Base-by-base conservation (phyloP, 2,888 invertebrate genomes). In the Quadroppia sp. region DNA sequence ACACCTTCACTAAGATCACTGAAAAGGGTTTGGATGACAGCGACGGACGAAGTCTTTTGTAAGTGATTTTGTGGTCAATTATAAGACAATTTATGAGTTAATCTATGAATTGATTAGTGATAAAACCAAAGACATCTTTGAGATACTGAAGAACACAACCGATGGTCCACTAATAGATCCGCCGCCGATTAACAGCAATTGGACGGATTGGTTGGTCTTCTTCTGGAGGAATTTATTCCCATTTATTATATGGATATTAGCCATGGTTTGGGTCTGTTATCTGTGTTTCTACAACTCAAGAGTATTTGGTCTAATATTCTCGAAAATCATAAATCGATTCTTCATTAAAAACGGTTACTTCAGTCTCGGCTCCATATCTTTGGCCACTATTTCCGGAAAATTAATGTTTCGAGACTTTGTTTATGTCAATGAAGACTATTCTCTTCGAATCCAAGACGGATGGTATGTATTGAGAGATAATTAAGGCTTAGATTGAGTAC, bases 351-450 rank as follows among this genome's bases (percentile, higher is more conserved):
- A 67, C 36, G 64, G 70, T 48, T 74, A 61, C 56, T 77, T 72
- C 30, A 56, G 48, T 23, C 50, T 73, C 69, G 72, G 75, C 17
- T 97, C 98, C 3, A 89, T 98, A 80, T 94, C 94, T 6, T 85
- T 97, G 73, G 94, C 95, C 82, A 92, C 94, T n/a, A 85, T 98
- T 77, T 93, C 96, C 73, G 99, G 99, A 2, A 98, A 98, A 85
- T 90, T 99, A 72, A 98, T 98, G 97, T 96, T 98, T 83, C 87
- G 95, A 75, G 95, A 98, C 85, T 89, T 98, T 79, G 90, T 92
- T 73, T 95, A 92, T 81, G 91, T 95, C 76, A 94, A 92, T 77
- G 91, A 92, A 81, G 97, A 99, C 85, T 95, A 91, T 83, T 91
- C 94, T 42, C 83, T 95, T 56, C 87, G 96, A 77, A 88, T 96